Conservation (phyloP, 2,113 vertebrate genomes). For the Lanius collurio region DNA sequence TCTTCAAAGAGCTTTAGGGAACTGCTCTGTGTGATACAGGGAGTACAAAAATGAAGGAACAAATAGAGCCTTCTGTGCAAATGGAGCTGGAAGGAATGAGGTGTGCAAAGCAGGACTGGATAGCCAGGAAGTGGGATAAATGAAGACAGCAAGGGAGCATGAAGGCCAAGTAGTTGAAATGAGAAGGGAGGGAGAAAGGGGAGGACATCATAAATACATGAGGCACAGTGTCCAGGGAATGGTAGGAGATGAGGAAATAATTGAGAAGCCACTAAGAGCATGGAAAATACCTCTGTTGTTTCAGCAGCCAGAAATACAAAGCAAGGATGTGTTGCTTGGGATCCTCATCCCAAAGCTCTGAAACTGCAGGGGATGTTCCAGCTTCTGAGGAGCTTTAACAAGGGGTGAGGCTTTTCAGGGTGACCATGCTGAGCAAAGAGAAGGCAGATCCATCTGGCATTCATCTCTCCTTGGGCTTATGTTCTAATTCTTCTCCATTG, state of each 20-base stretch:
- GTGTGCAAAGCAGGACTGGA: neutral
- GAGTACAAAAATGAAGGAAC: neutral
- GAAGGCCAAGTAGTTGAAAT: neutral
- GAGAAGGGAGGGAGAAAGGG: neutral
- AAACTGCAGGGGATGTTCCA: neutral
- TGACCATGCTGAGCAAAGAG: neutral
- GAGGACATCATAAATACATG: rapidly evolving
- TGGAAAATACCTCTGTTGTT: neutral
- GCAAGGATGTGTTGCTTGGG: neutral
- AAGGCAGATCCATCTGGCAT: neutral
- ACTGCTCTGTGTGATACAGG: neutral
- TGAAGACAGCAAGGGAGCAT: neutral
- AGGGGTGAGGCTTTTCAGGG: neutral
- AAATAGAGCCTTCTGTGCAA: neutral
- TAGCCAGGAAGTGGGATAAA: neutral
- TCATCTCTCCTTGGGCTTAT: neutral
- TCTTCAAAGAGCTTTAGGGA: neutral
- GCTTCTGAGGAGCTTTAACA: neutral
- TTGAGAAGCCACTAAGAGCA: neutral
- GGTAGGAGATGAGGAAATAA: neutral
- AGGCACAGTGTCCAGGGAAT: neutral
- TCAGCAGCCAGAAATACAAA: neutral
- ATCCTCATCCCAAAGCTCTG: neutral
- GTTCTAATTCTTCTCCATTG: neutral
- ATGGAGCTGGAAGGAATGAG: neutral